These are phyloP conservation scores for Diphyllodes magnificus DNA, from an alignment of 2,113 vertebrate species.

Conservation along the genomic window DNA sequence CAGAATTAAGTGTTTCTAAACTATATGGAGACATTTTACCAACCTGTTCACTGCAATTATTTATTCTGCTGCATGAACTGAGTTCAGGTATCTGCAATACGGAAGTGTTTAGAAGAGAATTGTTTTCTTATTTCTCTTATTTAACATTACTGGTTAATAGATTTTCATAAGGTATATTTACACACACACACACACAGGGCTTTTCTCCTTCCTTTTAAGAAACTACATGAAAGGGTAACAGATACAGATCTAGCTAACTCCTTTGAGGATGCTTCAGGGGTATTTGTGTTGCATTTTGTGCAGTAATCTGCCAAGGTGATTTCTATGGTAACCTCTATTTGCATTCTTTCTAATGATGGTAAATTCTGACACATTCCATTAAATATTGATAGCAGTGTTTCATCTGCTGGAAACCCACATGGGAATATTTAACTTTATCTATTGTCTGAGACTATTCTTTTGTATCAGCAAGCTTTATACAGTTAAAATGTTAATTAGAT, in stretches of 20 bases:
- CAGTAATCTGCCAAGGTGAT: constrained; percentile 67
- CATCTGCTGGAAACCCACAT: constrained; percentile 47
- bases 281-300: constrained; percentile 47
- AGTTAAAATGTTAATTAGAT: constrained; percentile 78
- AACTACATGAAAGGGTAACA: not conserved
- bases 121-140: not conserved
- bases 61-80: not conserved
- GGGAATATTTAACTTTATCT: constrained; percentile 74
- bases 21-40: not conserved
- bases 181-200: not conserved
- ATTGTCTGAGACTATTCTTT: constrained; percentile 62
- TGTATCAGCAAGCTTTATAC: constrained; percentile 61
- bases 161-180: not conserved
- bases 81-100: not conserved
- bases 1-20: not conserved
- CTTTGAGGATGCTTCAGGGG: constrained; percentile 31
- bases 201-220: not conserved
- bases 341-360: constrained; percentile 65
- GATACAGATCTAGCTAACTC: not conserved
- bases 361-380: constrained; percentile 72
- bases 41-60: not conserved
- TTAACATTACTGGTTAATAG: not conserved
- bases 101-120: not conserved
- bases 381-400: constrained; percentile 72
- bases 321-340: constrained; percentile 71